Percentiles rank a stretch among this genome's conserved stretches.
Conservation (phyloP, 2,113 vertebrate genomes). For the Ochotona princeps region DNA sequence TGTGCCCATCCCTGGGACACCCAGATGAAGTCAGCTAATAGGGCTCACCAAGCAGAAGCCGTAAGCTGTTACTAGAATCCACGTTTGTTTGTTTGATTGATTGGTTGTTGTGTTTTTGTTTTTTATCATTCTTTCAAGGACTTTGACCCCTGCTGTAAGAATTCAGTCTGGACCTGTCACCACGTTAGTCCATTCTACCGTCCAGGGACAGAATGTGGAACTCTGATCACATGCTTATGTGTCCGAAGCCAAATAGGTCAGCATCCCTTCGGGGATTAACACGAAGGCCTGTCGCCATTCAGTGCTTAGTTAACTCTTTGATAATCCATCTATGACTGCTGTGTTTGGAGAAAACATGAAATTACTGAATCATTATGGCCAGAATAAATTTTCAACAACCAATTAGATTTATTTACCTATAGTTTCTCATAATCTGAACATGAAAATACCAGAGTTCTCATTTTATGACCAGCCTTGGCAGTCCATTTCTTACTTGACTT, state of each 20-base stretch:
- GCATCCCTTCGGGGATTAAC: background rate
- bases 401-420: background rate
- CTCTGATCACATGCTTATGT: background rate
- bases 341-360: background rate
- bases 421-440: background rate
- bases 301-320: background rate
- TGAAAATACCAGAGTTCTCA: background rate
- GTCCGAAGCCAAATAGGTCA: background rate
- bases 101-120: too few species aligned
- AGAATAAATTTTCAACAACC: background rate
- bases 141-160: background rate
- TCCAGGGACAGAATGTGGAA: background rate
- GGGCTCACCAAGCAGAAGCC: background rate
- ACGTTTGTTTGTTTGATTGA: too few species aligned
- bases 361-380: background rate
- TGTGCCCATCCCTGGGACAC: too few species aligned
- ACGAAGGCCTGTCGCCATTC: background rate
- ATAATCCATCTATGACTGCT: background rate
- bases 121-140: background rate
- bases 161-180: background rate
- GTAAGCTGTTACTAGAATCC: too few species aligned
- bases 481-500: background rate
- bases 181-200: background rate
- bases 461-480: background rate
- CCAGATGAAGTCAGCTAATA: background rate